These are phyloP conservation scores for Malthinus seriepunctatus DNA, from an alignment of 2,888 invertebrate genomes.

Conservation along the genomic window DNA sequence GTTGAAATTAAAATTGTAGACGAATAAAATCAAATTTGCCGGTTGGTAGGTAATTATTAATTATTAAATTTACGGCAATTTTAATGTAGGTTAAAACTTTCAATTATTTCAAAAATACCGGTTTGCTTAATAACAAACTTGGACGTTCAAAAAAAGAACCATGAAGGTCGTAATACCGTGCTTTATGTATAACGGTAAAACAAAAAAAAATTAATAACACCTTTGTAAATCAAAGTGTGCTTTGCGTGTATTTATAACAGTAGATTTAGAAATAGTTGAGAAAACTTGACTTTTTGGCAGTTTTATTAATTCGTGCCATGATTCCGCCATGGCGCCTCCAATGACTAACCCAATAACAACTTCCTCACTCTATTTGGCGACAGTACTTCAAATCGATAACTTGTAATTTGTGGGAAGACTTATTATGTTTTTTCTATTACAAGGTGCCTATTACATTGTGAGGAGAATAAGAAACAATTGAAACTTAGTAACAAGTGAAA, in stretches of 20 bases:
- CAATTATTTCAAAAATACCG: neutral
- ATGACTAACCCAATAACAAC: conserved; percentile 1
- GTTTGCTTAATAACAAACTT: neutral
- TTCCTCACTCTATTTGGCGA: neutral
- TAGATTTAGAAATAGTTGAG: neutral
- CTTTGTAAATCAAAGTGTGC: neutral
- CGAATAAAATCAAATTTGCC: too few relatives aligned
- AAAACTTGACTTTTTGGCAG: neutral
- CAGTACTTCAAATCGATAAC: too few relatives aligned
- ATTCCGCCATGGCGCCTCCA: conserved; percentile 2
- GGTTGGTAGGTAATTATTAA: too few relatives aligned
- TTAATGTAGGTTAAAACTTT: too few relatives aligned
- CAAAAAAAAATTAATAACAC: neutral
- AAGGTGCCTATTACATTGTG: too few relatives aligned
- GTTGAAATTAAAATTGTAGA: too few relatives aligned
- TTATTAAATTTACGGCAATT: too few relatives aligned
- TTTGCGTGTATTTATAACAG: too few relatives aligned
- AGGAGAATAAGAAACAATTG: too few relatives aligned
- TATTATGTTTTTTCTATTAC: too few relatives aligned
- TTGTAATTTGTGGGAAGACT: too few relatives aligned
- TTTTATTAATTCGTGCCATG: neutral
- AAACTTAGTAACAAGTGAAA: too few relatives aligned
- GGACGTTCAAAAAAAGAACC: neutral
- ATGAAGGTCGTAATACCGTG: conserved; percentile 1
- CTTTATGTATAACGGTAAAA: neutral